Percentiles rank a stretch among this genome's conserved stretches.
Evolutionary conservation across 2,113 vertebrate species (phyloP).

Genomic region (Acanthochromis polyacanthus): DNA sequence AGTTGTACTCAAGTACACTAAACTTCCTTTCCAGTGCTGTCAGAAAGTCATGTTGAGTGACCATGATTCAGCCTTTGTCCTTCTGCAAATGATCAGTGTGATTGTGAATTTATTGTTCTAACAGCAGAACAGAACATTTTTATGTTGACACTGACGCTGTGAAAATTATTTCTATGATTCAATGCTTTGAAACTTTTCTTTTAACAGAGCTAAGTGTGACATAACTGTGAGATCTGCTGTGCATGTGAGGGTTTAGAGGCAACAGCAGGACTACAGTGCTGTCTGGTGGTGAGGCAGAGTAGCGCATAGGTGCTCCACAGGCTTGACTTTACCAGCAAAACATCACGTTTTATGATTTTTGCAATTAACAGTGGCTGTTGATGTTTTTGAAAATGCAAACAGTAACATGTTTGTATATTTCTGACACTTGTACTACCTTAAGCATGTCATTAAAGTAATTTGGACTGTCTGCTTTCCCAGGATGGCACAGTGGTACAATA

Average conservation of each 20-base stretch:
- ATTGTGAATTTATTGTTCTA: neutral
- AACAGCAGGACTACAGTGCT: slow-evolving; percentile 55
- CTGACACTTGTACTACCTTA: too few species aligned
- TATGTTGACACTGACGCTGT: neutral
- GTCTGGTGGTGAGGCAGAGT: slow-evolving; percentile 67
- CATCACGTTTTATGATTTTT: too few species aligned
- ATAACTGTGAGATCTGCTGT: neutral
- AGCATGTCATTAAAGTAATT: too few species aligned
- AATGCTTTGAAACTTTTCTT: too few species aligned
- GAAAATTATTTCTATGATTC: too few species aligned
- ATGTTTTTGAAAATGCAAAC: too few species aligned
- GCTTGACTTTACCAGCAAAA: too few species aligned
- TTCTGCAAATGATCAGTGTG: neutral
- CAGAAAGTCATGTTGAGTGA: neutral
- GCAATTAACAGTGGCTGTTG: too few species aligned
- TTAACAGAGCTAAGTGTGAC: slow-evolving; percentile 3
- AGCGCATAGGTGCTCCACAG: too few species aligned
- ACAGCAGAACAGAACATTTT: neutral
- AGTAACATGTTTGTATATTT: too few species aligned
- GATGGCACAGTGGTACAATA: too few species aligned
- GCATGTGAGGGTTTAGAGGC: neutral
- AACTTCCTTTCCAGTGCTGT: neutral
- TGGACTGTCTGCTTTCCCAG: too few species aligned
- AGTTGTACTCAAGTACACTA: neutral
- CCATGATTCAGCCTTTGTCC: neutral